phyloP scores from a whole-genome alignment of 2,113 vertebrate genomes.

The Rhineura floridana region DNA sequence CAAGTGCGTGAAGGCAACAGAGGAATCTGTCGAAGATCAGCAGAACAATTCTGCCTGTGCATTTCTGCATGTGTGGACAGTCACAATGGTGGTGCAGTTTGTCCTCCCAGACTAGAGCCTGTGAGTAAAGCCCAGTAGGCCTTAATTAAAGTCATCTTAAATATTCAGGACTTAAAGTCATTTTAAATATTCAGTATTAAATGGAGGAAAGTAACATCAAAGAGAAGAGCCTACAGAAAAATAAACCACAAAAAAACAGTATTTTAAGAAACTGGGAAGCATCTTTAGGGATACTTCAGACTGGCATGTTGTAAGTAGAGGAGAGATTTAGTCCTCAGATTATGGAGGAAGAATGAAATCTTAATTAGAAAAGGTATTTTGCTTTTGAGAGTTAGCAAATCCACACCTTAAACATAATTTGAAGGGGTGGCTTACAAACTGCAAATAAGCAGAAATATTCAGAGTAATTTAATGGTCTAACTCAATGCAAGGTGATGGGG shows the following conservation, averaged over 20 bases:
- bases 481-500: conserved; percentile 54
- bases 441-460: conserved; percentile 61
- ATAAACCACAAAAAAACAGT: too few species aligned
- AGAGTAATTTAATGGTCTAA: conserved; percentile 59
- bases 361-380: conserved; percentile 30
- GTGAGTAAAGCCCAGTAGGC: too few species aligned
- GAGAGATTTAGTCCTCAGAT: not conserved
- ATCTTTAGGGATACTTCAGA: not conserved
- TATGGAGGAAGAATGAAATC: conserved; percentile 30
- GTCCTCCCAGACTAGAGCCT: not conserved
- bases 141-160: not conserved
- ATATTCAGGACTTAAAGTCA: not conserved
- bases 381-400: conserved; percentile 45
- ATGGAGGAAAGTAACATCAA: not conserved
- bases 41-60: not conserved
- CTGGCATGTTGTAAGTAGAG: not conserved
- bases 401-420: conserved; percentile 43
- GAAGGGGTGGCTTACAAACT: conserved; percentile 40
- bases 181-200: not conserved
- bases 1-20: too few species aligned
- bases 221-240: too few species aligned
- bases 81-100: not conserved
- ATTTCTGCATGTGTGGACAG: not conserved
- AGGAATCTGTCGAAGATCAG: not conserved
- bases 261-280: not conserved